phyloP scores from a whole-genome alignment of 2,888 invertebrate genomes.

The Pharmacophagus antenor region DNA sequence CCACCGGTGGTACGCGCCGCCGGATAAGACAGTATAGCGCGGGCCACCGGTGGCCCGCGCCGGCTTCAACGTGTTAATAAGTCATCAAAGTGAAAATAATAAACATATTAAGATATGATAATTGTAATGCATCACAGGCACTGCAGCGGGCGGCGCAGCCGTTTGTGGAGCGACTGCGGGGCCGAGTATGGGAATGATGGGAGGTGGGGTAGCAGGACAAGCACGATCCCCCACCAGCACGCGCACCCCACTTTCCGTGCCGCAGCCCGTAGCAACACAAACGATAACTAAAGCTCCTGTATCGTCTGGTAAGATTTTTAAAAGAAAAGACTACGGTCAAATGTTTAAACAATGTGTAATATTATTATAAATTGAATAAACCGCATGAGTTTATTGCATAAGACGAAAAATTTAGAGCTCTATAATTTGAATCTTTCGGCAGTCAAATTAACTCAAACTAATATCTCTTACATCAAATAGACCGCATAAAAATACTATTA shows the following conservation, averaged over 20 bases:
- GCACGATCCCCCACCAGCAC: slow-evolving; percentile 10
- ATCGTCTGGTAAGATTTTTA: slow-evolving; percentile 16
- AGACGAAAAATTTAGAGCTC: no score
- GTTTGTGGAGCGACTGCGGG: slow-evolving; percentile 7
- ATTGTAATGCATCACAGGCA: slow-evolving; percentile 21
- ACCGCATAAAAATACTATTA: no score
- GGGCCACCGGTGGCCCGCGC: no score
- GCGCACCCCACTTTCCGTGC: slow-evolving; percentile 19
- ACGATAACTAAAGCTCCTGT: slow-evolving; percentile 21
- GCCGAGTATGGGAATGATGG: background rate
- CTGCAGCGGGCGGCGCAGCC: slow-evolving; percentile 4
- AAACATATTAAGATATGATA: background rate
- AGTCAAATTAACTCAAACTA: no score
- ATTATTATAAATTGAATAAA: background rate
- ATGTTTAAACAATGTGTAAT: background rate
- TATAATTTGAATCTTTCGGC: no score
- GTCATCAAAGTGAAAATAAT: no score
- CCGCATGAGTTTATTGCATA: background rate
- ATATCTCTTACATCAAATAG: no score
- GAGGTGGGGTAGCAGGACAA: slow-evolving; percentile 1
- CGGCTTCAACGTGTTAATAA: no score
- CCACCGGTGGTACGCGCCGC: no score
- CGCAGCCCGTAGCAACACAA: slow-evolving; percentile 16
- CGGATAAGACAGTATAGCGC: no score
- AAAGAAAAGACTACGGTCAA: background rate